Evolutionary conservation across 2,797 vertebrate species (phyloP).

Genomic region (Taeniopygia guttata): DNA sequence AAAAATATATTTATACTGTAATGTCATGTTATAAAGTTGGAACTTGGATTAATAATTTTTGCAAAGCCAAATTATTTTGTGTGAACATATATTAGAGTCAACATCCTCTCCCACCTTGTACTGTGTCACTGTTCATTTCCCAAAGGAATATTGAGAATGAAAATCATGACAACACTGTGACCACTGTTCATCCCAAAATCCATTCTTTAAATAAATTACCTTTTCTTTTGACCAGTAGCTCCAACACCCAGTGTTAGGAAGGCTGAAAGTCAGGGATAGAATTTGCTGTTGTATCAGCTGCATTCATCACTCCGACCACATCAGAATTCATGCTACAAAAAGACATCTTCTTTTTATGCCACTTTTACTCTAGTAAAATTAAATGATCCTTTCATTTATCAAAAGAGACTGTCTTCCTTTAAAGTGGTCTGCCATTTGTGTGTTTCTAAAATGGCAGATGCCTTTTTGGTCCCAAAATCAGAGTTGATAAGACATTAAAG

Average conservation of each 20-base stretch:
- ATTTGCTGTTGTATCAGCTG: background rate
- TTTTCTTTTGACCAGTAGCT: background rate
- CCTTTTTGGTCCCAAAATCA: background rate
- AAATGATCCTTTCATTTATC: background rate
- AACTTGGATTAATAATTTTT: background rate
- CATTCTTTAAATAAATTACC: background rate
- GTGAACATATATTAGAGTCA: background rate
- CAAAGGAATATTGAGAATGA: background rate
- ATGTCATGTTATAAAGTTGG: background rate
- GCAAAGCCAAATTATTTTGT: background rate
- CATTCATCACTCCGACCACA: background rate
- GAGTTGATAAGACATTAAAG: background rate
- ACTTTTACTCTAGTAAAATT: background rate
- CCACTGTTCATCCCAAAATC: background rate
- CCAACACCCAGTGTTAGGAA: background rate
- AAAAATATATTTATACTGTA: background rate
- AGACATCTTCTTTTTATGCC: background rate
- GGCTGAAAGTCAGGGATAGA: background rate
- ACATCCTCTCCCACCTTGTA: background rate
- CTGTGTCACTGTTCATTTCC: background rate
- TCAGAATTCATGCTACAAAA: background rate
- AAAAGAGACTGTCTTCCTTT: background rate
- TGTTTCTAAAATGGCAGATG: background rate
- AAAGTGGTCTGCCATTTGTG: background rate
- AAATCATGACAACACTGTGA: background rate